phyloP scores from a whole-genome alignment of 2,113 vertebrate species.

The Vidua macroura region DNA sequence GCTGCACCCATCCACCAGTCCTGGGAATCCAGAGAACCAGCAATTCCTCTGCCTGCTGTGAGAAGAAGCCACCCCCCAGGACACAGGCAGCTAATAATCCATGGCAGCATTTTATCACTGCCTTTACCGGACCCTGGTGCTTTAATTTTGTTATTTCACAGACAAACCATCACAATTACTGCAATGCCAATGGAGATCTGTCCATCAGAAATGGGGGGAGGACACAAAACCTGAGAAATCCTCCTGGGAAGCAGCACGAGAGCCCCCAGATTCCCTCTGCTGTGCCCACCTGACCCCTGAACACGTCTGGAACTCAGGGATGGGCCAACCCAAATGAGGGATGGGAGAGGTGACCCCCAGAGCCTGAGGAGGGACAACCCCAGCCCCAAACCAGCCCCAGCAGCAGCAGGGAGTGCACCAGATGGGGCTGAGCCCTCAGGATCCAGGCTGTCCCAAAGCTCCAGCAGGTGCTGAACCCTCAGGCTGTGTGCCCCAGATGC shows the following conservation, averaged over 20 bases:
- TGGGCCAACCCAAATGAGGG: neutral
- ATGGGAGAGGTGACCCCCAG: neutral
- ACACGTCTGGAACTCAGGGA: rapidly evolving
- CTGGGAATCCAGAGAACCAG: neutral
- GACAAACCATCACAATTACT: neutral
- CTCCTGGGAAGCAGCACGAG: neutral
- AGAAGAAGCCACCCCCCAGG: neutral
- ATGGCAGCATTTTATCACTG: rapidly evolving
- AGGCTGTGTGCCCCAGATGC: neutral
- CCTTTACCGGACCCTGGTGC: neutral
- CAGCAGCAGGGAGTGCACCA: rapidly evolving
- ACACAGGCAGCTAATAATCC: neutral
- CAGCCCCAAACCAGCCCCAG: neutral
- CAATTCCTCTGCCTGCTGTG: neutral
- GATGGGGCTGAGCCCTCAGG: neutral
- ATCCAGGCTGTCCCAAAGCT: neutral
- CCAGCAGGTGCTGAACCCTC: neutral
- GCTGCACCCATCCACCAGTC: neutral
- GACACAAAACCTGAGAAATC: neutral
- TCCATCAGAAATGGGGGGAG: neutral
- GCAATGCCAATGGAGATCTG: neutral
- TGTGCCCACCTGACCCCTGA: neutral
- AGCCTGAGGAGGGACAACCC: rapidly evolving
- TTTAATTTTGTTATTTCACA: neutral
- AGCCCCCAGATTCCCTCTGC: neutral